Base-by-base conservation (phyloP, 2,888 invertebrate genomes). In the Keiferia lycopersicella region DNA sequence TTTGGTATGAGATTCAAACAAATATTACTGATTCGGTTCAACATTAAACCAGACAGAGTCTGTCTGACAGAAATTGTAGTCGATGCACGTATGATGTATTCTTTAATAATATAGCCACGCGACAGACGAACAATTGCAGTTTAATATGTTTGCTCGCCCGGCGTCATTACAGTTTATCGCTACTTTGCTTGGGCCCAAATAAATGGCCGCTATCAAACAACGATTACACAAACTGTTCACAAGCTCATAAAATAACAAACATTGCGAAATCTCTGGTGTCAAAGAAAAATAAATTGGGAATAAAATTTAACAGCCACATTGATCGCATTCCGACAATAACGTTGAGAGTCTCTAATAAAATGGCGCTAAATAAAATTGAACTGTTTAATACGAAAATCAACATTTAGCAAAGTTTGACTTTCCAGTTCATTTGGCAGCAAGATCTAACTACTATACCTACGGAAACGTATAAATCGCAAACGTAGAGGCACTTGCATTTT, bases 161-260 rank as follows among this genome's bases (percentile, higher is more conserved):
- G 73, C 72, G 78, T 84, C 82, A 85, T 86, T 84, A 84, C 80
- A 78, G 73, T 86, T 85, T 86, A 86, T 86, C 77, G 84, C 76
- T 75, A 78, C 80, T 83, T 82, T 76, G 75, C 78, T 75, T 72
- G 78, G 72, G 74, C 77, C 82, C 79, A 69, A 86, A 86, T 84
- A 86, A 86, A 87, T 82, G 77, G 82, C 81, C 69, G 83, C 86
- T 82, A 87, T 87, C 87, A 86, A 87, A 86, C 71, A 81, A 71
- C 83, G 81, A 87, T 88, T 86, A 86, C 85, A 83, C 75, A 80
- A 83, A 86, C 84, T 84, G 87, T 87, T 86, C 83, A 84, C 86
- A 83, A 83, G 79, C 82, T 79, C 83, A 85, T 87, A 85, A 87
- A 87, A 79, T 78, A 77, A 79, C 81, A 83, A 82, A 80, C 84